Base-by-base conservation (phyloP, 2,113 vertebrate species). In the Malurus cyaneus region DNA sequence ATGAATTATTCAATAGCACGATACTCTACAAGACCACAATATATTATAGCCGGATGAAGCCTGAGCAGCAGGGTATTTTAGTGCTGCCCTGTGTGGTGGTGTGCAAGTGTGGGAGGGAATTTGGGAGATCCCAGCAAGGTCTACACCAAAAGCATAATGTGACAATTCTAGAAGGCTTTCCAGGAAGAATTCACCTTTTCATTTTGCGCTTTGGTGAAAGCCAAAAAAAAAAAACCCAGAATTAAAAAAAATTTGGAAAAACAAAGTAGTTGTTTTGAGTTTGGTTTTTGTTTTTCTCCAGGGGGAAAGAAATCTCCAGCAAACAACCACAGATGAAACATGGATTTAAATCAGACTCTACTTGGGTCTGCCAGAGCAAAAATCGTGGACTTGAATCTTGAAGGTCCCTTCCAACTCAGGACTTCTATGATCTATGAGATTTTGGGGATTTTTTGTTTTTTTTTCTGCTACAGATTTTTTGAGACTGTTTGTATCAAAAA, bases 381-480 rank as follows among this genome's bases (percentile, higher is more conserved):
- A 67, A n/a, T 39, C 60, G 24, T 8, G 62, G 25, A 36, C 2
- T 1, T 34, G 39, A 67, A 31, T 17, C 20, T n/a, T 34, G 11
- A 34, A 11, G 8, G 14, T 52, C 25, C 25, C 25, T 69, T 82
- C 24, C 17, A 41, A 8, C 6, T 61, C 18, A 54, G 17, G 6
- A 31, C 28, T 89, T 69, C 39, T 61, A 34, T 18, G 10, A 49
- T 32, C 32, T 32, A 53, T 24, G 39, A 61, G 9, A 26, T 67
- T 60, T 46, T 26, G 3, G 5, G 8, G 59, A 32, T 24, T 12
- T 7, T 4, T 2, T 1, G 2, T 41, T 67, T 64, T 5, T 39
- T 39, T n/a, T 78, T 39, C 11, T 13, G 17, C 41, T 23, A 76
- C 34, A 32, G 6, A n/a, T 24, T 69, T 77, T 77, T 82, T 64